Conservation (phyloP, 2,888 invertebrate species). For the Elmis aenea region DNA sequence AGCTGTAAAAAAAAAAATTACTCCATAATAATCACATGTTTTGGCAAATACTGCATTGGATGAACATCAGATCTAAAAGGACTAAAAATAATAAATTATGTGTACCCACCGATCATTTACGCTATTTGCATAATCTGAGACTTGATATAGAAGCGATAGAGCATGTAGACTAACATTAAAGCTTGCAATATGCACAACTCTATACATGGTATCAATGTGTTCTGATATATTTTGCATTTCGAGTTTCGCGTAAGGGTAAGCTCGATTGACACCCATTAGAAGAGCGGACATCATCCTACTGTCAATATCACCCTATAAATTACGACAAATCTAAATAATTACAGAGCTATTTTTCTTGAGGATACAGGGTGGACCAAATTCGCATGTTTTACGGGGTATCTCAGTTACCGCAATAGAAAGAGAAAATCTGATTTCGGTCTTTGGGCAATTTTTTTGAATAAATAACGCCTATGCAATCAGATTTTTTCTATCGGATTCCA, state of each 20-base stretch:
- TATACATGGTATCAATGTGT: conserved; percentile 73
- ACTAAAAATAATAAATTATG: no score
- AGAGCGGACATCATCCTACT: conserved; percentile 80
- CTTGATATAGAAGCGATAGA: conserved; percentile 57
- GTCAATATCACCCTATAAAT: conserved; percentile 65
- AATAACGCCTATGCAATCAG: no score
- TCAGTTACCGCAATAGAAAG: no score
- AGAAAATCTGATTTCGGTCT: no score
- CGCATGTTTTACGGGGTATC: no score
- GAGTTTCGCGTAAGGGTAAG: conserved; percentile 75
- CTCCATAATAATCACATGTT: neutral
- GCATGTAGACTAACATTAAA: conserved; percentile 63
- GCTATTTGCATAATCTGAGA: conserved; percentile 51
- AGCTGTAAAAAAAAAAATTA: conserved; percentile 57
- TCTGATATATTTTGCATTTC: conserved; percentile 54
- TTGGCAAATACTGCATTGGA: neutral
- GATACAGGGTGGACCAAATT: no score
- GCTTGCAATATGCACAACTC: conserved; percentile 73
- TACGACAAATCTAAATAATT: no score
- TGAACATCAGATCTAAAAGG: neutral
- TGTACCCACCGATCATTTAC: conserved; percentile 53
- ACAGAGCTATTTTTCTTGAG: no score
- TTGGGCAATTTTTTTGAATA: no score
- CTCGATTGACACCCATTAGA: conserved; percentile 76
- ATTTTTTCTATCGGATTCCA: no score